Conservation (phyloP, 2,113 vertebrate species). For the Haemorhous mexicanus region DNA sequence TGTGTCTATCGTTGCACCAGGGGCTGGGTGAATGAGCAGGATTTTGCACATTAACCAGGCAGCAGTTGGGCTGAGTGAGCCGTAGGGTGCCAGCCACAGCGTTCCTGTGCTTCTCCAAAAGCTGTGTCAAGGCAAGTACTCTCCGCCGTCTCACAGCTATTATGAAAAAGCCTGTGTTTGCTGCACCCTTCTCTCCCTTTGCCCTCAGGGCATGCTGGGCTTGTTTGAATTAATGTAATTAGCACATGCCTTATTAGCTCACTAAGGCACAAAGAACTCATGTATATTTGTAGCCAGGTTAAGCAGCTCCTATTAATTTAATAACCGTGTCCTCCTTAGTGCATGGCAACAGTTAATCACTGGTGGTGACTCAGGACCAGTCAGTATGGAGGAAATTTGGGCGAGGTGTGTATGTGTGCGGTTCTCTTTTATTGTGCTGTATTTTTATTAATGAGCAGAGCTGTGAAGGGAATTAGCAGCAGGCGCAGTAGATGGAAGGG, state of each 20-base stretch:
- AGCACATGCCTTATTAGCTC: constrained; percentile 63
- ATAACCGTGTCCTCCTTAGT: constrained; percentile 35
- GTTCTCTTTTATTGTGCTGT: background rate
- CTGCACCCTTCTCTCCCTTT: background rate
- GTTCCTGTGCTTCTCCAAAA: background rate
- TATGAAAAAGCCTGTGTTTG: background rate
- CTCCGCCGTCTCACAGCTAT: background rate
- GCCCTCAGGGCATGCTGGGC: constrained; percentile 26
- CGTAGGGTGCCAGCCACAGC: fast-evolving
- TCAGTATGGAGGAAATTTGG: background rate
- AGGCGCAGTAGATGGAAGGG: background rate
- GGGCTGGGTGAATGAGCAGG: background rate
- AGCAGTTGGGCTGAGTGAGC: background rate
- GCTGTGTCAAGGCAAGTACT: background rate
- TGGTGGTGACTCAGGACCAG: constrained; percentile 33
- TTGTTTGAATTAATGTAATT: constrained; percentile 68
- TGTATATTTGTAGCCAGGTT: constrained; percentile 55
- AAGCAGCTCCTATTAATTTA: constrained; percentile 54
- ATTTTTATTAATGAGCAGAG: background rate
- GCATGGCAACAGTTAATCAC: constrained; percentile 36
- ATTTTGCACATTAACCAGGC: background rate
- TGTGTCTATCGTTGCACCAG: fast-evolving
- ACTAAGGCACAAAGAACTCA: constrained; percentile 53
- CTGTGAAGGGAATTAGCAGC: constrained; percentile 9
- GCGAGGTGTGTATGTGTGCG: background rate